These are phyloP conservation scores for Cephus pulcher DNA, from an alignment of 2,888 invertebrate species.

Conservation along the genomic window DNA sequence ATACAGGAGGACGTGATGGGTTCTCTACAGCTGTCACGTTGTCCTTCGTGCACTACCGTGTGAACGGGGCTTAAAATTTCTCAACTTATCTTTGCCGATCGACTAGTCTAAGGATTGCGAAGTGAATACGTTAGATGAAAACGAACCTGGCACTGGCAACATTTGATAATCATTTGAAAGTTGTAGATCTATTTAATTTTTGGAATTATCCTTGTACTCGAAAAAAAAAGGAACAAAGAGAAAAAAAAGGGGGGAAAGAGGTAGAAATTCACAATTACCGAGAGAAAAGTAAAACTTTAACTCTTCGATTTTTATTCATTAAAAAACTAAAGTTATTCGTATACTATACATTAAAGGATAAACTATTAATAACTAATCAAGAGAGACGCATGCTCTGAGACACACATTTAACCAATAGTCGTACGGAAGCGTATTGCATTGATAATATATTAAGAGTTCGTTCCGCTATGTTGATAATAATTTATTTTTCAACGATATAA, in stretches of 20 bases:
- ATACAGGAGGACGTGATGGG: neutral
- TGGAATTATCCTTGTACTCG: conserved; percentile 7
- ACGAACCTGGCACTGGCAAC: conserved; percentile 24
- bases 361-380: conserved; percentile 15
- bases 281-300: conserved; percentile 15
- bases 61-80: conserved; percentile 13
- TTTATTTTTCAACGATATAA: conserved; percentile 43
- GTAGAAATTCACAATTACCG: neutral
- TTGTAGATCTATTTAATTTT: conserved; percentile 29
- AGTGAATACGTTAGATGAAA: neutral
- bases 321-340: conserved; percentile 24
- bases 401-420: conserved; percentile 30
- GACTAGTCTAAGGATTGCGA: conserved; percentile 18
- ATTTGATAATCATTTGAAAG: conserved; percentile 51
- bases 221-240: neutral
- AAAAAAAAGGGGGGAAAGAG: conserved; percentile 10
- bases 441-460: conserved; percentile 26
- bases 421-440: conserved; percentile 26
- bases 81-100: conserved; percentile 20
- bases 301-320: conserved; percentile 22
- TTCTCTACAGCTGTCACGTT: neutral
- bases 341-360: conserved; percentile 25
- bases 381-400: conserved; percentile 26
- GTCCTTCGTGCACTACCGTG: conserved; percentile 8
- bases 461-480: conserved; percentile 36